Evolutionary conservation across 2,888 invertebrate genomes (phyloP), one percentile per base, ranked within the genome.

Genomic region (Cheilosia scutellata): DNA sequence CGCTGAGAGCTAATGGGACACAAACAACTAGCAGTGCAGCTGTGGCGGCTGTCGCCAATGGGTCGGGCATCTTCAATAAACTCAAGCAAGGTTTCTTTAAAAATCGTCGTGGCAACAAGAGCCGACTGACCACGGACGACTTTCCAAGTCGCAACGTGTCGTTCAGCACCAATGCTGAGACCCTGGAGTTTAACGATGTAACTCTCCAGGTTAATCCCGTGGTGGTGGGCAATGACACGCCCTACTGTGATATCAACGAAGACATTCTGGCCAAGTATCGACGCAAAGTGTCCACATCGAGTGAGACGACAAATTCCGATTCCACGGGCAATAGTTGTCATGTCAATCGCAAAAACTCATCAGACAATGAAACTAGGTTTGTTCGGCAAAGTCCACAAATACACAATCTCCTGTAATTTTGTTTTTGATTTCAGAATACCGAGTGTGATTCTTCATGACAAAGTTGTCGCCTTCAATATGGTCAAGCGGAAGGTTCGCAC

Each of bases 201-300:
- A 65, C 68, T 44, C 55, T 75, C 13, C 86, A 55, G 42, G 68
- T 82, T 11, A 83, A 88, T 70, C 13, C 51, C 51, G 51, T 51
- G 27, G 60, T 82, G 27, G 68, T 71, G 49, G 86, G 63, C 53
- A 86, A 80, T 55, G 77, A 82, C 66, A 82, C 77, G 70, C 87
- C 90, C 0, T 91, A 93, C 88, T 92, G 92, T 90, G 98, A 98
- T 93, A 95, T 95, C 42, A 96, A 96, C 0, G 98, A 98, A 90
- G 98, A 98, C 90, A 99, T 99, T 90, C 94, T 99, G 88, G 98
- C 97, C 51, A 99, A 98, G 93, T 99, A 99, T 93, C 94, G 98
- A 88, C 95, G 95, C 91, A 94, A 94, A 74, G 94, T 94, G 84
- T 93, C 93, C 20, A 94, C 93, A 68, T 93, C 93, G 40, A 94